These are phyloP conservation scores for Ptychadena robeensis DNA, from an alignment of 2,797 vertebrate genomes.

Conservation along the genomic window DNA sequence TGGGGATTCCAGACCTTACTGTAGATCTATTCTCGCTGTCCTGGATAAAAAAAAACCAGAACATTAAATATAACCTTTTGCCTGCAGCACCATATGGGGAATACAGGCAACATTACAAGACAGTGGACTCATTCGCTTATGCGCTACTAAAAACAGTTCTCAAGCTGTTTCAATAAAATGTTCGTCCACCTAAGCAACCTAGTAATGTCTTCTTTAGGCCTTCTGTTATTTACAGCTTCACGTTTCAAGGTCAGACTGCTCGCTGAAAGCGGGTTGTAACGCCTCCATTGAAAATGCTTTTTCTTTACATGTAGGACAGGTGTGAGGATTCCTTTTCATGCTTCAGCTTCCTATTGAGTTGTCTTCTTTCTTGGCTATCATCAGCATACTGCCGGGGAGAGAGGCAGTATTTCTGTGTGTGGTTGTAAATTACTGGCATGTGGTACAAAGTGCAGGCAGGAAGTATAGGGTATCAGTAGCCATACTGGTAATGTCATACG, in stretches of 20 bases:
- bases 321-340: conserved; percentile 19
- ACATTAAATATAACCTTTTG: conserved; percentile 19
- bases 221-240: conserved; percentile 11
- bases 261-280: conserved; percentile 6
- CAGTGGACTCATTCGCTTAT: background rate
- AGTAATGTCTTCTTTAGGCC: conserved; percentile 9
- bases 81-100: background rate
- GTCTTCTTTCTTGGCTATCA: conserved; percentile 11
- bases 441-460: background rate
- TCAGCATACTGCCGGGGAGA: background rate
- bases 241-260: conserved; percentile 31
- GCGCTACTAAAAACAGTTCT: background rate
- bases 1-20: background rate
- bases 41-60: background rate
- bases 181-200: background rate
- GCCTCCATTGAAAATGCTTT: conserved; percentile 4
- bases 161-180: conserved; percentile 14
- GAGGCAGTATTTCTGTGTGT: conserved; percentile 6
- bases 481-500: background rate
- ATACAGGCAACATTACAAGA: background rate
- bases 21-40: conserved; percentile 15
- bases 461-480: conserved; percentile 15
- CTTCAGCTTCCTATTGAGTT: conserved; percentile 22
- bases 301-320: conserved; percentile 34
- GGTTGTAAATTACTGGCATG: conserved; percentile 9